Base-by-base conservation (phyloP, 2,888 invertebrate genomes). In the Trichopria drosophilae region DNA sequence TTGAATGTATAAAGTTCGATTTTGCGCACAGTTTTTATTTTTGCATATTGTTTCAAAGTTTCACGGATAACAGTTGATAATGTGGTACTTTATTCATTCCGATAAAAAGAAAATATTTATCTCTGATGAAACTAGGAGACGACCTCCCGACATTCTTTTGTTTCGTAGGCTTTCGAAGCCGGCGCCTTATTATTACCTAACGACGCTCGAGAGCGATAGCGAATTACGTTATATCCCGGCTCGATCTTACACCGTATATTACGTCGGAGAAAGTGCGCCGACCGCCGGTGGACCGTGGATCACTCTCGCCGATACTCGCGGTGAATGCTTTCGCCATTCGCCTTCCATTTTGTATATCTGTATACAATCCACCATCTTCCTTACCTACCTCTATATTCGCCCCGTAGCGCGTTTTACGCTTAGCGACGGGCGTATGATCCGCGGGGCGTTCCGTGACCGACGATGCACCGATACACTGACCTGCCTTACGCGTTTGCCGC, bases 101-200 rank as follows among this genome's bases (percentile, higher is more conserved):
- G n/a, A n/a, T n/a, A n/a, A n/a, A n/a, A n/a, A n/a, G n/a, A n/a
- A n/a, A n/a, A n/a, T n/a, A n/a, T n/a, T n/a, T n/a, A n/a, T n/a
- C n/a, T n/a, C n/a, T n/a, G n/a, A n/a, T n/a, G n/a, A n/a, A n/a
- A n/a, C n/a, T n/a, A n/a, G n/a, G n/a, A n/a, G n/a, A n/a, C n/a
- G n/a, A n/a, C n/a, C n/a, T n/a, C n/a, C n/a, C n/a, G n/a, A n/a
- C n/a, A n/a, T n/a, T n/a, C n/a, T n/a, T n/a, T n/a, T n/a, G n/a
- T n/a, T n/a, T n/a, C n/a, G n/a, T n/a, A n/a, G n/a, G 10, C 34
- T 34, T 34, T 5, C 34, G 15, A 10, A 13, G 19, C 15, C n/a
- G n/a, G 52, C 51, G 34, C 55, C 54, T n/a, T n/a, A n/a, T n/a
- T n/a, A 51, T 66, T 66, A 65, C 62, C 61, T 65, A 66, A 67